Percentiles rank a stretch among this genome's conserved stretches.
Conservation (phyloP, 2,113 vertebrate genomes). For the Hystrix cristata region DNA sequence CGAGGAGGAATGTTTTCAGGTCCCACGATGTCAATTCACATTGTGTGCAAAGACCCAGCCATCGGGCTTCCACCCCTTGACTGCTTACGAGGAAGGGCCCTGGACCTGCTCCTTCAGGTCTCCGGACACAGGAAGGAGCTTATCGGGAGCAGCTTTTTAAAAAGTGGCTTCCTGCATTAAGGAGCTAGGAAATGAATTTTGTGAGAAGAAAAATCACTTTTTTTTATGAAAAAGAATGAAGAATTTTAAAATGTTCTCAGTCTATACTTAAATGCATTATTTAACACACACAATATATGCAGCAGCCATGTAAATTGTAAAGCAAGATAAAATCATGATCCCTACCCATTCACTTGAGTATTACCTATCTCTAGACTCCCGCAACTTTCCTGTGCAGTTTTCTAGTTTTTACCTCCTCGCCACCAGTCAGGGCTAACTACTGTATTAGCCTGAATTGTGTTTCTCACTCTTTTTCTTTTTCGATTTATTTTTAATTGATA, state of each 20-base stretch:
- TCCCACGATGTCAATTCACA: not conserved
- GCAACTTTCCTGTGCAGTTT: not conserved
- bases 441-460: not conserved
- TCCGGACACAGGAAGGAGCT: fast-evolving
- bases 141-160: not conserved
- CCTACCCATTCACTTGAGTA: not conserved
- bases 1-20: not conserved
- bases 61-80: not conserved
- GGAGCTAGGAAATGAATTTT: conserved; percentile 9
- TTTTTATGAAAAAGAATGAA: not conserved
- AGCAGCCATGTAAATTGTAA: not conserved
- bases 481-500: not conserved
- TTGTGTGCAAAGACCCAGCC: not conserved
- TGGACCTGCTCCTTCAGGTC: too few species aligned
- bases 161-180: not conserved
- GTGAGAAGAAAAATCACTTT: not conserved
- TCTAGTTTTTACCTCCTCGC: not conserved
- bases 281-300: not conserved
- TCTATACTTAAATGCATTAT: not conserved
- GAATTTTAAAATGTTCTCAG: not conserved
- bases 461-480: not conserved
- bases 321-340: not conserved
- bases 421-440: not conserved
- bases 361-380: not conserved
- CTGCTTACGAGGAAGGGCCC: not conserved